Percentiles rank a stretch among this genome's conserved stretches.
phyloP scores from a whole-genome alignment of 2,113 vertebrate genomes.

The Callithrix jacchus region DNA sequence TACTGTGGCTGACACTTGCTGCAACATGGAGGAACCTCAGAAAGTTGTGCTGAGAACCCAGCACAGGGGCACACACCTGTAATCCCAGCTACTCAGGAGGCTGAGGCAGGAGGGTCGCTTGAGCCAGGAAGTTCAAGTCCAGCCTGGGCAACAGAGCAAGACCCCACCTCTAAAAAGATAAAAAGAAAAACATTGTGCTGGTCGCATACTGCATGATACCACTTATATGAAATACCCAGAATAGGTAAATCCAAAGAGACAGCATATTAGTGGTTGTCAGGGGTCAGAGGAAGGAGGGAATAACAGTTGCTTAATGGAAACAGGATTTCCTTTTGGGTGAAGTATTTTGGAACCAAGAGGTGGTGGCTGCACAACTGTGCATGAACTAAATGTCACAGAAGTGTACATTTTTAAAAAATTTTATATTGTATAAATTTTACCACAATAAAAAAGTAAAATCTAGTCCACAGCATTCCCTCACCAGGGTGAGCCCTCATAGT shows the following conservation, averaged over 20 bases:
- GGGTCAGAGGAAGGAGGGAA: fast-evolving
- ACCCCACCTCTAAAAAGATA: neutral
- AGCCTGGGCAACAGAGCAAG: neutral
- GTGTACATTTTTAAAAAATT: neutral
- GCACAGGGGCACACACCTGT: neutral
- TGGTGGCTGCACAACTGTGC: neutral
- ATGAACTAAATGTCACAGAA: neutral
- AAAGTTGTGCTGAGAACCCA: neutral
- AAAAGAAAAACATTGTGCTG: neutral
- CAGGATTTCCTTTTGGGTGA: neutral
- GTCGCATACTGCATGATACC: neutral
- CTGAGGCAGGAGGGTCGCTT: neutral
- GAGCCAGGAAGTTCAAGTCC: neutral
- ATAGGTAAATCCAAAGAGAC: neutral
- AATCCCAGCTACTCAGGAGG: neutral
- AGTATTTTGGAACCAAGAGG: neutral
- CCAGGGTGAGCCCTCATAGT: neutral
- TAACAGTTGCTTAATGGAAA: fast-evolving
- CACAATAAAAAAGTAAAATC: neutral
- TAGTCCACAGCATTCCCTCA: fast-evolving
- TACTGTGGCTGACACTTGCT: neutral
- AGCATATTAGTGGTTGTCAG: neutral
- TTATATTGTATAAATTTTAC: neutral
- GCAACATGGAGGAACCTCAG: neutral
- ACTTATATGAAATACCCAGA: neutral